A percentile compares a stretch with the other conserved stretches of the same genome.
Conservation (phyloP, 2,888 invertebrate genomes). For the Eristalis arbustorum region DNA sequence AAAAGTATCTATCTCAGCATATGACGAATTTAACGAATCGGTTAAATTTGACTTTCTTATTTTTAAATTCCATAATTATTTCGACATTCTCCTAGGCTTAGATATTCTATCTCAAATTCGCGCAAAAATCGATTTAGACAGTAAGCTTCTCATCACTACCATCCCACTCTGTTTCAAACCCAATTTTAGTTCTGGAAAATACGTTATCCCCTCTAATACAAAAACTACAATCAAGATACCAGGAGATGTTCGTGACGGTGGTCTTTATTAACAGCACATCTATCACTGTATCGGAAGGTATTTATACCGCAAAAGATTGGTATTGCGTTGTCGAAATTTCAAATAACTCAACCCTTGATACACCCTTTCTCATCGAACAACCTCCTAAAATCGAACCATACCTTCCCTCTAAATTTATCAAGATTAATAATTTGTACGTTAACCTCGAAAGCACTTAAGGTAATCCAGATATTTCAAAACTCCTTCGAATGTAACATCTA, state of each 20-base stretch:
- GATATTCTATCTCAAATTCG: not conserved
- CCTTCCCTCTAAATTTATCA: not conserved
- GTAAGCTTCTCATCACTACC: not conserved
- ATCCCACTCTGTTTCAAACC: conserved; percentile 14
- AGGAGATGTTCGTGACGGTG: conserved; percentile 22
- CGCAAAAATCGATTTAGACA: not conserved
- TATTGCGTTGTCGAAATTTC: conserved; percentile 18
- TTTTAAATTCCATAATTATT: conserved; percentile 56
- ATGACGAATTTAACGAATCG: conserved; percentile 34
- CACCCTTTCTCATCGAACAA: conserved; percentile 6
- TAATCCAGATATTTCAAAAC: conserved; percentile 4
- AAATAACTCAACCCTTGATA: not conserved
- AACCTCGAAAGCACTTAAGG: not conserved
- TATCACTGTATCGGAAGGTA: conserved; percentile 16
- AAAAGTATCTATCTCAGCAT: conserved; percentile 19
- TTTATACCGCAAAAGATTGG: conserved; percentile 28
- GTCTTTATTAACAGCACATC: conserved; percentile 16
- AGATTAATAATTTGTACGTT: conserved; percentile 25
- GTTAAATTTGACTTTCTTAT: conserved; percentile 41
- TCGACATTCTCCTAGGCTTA: conserved; percentile 34
- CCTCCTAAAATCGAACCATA: conserved; percentile 4
- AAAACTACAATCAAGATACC: conserved; percentile 30
- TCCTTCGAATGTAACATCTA: conserved; percentile 25
- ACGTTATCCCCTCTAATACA: conserved; percentile 8
- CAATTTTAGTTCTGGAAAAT: conserved; percentile 26